Conservation (phyloP, 2,113 vertebrate species). For the Beaufortia kweichowensis region DNA sequence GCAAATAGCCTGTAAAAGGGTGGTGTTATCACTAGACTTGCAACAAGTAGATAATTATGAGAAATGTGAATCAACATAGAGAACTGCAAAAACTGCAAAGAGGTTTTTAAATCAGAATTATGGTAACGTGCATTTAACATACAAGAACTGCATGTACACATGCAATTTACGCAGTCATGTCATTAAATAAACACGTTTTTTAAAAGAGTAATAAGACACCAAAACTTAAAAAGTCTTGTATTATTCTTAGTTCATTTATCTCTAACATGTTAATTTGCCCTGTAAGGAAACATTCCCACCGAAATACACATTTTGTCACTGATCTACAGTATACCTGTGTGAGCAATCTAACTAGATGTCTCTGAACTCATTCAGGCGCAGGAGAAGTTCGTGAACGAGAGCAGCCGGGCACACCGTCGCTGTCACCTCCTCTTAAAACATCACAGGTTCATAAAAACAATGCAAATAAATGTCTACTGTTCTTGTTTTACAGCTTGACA, state of each 20-base stretch:
- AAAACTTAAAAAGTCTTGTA: no score
- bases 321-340: neutral
- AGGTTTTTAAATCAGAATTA: neutral
- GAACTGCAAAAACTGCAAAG: neutral
- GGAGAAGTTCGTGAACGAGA: neutral
- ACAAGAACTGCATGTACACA: neutral
- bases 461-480: neutral
- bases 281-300: no score
- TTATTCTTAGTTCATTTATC: no score
- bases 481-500: neutral
- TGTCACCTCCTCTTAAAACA: conserved; percentile 35
- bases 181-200: neutral
- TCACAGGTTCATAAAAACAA: neutral
- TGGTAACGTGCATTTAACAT: no score
- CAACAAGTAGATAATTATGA: no score
- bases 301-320: no score
- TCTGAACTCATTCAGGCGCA: neutral
- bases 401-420: conserved; percentile 1
- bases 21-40: no score
- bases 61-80: neutral
- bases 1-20: no score
- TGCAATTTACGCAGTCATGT: neutral
- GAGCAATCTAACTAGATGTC: neutral
- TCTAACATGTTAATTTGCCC: no score
- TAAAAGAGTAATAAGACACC: no score